Evolutionary conservation across 2,797 vertebrate species (phyloP).

Genomic region (Sardinella longiceps): DNA sequence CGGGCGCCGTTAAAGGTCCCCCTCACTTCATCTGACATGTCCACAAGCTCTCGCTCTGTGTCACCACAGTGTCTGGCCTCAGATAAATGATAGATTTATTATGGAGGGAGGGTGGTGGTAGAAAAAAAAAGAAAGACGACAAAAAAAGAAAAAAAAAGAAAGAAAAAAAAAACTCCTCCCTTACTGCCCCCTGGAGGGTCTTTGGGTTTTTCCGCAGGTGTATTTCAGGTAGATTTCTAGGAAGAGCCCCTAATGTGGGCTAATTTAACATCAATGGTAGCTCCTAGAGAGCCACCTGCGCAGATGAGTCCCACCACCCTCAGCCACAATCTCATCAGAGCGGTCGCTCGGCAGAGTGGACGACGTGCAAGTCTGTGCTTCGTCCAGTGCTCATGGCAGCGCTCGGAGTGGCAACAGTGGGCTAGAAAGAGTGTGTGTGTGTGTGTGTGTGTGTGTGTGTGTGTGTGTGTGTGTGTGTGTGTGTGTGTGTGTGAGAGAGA

Average conservation of each 20-base stretch:
- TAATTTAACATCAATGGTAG: conserved; percentile 58
- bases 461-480: conserved; percentile 1
- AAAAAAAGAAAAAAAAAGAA: background rate
- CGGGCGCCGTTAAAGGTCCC: conserved; percentile 59
- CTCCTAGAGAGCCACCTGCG: conserved; percentile 53
- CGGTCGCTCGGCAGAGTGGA: conserved; percentile 52
- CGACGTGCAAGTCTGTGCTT: conserved; percentile 40
- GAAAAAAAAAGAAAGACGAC: background rate
- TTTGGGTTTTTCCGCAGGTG: conserved; percentile 54
- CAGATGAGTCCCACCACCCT: conserved; percentile 46
- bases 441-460: conserved; percentile 11
- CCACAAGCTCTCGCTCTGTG: conserved; percentile 69
- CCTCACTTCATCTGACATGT: conserved; percentile 69
- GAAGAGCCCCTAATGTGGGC: conserved; percentile 60
- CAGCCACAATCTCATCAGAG: conserved; percentile 57
- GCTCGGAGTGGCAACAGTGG: conserved; percentile 43
- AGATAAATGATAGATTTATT: conserved; percentile 71
- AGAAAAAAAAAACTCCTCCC: background rate
- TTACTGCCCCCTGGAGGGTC: conserved; percentile 25
- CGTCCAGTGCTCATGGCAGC: conserved; percentile 46
- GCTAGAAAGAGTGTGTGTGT: background rate
- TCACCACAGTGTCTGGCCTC: conserved; percentile 67
- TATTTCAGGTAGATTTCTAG: conserved; percentile 65
- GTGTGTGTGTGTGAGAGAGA: background rate
- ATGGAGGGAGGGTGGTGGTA: conserved; percentile 43